phyloP scores from a whole-genome alignment of 1,140 invertebrate genomes.

The Nasonia vitripennis region DNA sequence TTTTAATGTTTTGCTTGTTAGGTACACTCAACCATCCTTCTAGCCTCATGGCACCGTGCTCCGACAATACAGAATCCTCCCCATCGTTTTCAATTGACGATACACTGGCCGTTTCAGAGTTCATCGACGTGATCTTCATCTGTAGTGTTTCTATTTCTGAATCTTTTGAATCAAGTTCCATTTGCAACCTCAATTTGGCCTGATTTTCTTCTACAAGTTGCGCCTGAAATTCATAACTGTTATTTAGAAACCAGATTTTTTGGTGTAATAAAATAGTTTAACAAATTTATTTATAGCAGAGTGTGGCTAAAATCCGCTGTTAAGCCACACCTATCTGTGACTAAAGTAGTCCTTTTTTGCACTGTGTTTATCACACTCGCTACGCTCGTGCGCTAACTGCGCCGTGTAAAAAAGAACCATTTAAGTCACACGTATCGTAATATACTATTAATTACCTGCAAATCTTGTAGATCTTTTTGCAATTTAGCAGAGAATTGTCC shows the following conservation, averaged over 20 bases:
- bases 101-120: constrained; percentile 91
- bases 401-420: too few relatives aligned
- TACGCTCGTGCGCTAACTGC: too few relatives aligned
- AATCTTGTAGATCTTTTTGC: constrained; percentile 90
- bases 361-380: too few relatives aligned
- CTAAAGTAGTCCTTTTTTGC: too few relatives aligned
- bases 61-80: constrained; percentile 81
- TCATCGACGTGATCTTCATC: constrained; percentile 85
- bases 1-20: constrained; percentile 95
- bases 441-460: constrained; percentile 77
- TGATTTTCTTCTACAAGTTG: constrained; percentile 81
- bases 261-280: not conserved
- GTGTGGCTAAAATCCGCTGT: too few relatives aligned
- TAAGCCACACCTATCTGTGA: too few relatives aligned
- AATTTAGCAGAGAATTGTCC: constrained; percentile 89
- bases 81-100: constrained; percentile 92
- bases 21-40: constrained; percentile 98
- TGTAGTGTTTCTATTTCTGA: constrained; percentile 95
- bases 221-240: constrained; percentile 63
- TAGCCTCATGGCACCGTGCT: constrained; percentile 77
- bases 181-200: constrained; percentile 86
- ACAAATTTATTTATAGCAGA: not conserved
- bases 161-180: constrained; percentile 97
- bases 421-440: too few relatives aligned
- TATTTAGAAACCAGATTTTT: not conserved